Evolutionary conservation across 2,888 invertebrate species (phyloP), one percentile per base, ranked within the genome.

Genomic region (Tyria jacobaeae): DNA sequence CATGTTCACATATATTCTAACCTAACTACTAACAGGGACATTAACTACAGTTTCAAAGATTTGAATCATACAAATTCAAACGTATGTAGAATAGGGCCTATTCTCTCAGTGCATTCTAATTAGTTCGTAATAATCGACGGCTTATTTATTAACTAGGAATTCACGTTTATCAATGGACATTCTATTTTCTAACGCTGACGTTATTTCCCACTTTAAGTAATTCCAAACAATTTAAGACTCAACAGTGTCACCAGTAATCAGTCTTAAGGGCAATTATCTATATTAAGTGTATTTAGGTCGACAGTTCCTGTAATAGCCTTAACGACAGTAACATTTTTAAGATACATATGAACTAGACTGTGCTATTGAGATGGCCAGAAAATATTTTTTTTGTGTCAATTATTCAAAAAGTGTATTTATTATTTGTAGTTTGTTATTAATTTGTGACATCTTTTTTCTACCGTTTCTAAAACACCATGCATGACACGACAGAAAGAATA

Each of bases 151-250:
- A 91, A 88, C 83, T 86, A 81, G 89, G 77, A 75, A 87, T 79
- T 69, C 83, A 83, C 84, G 81, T 86, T 88, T 84, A 89, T 91
- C 88, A 87, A 88, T 89, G 87, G 75, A 82, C 84, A 82, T 84
- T 87, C 68, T 73, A 67, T 69, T 74, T 76, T 15, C 66, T 71
- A 76, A 69, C 65, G 64, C 62, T 51, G 56, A 68, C 63, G 69
- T 75, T 76, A 76, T 58, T 61, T 63, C 59, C 71, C 65, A 68
- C 66, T 79, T 70, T 71, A 66, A 67, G 72, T 69, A 66, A 71
- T 76, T 79, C 69, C 68, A 53, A 66, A 58, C 73, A 79, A 78
- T 80, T 84, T 81, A 66, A 74, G 68, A 73, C 68, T 75, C 70
- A 66, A 67, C 67, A 54, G 62, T 72, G 72, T 72, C 70, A 72